Evolutionary conservation across 2,888 invertebrate species (phyloP), one percentile per base, ranked within the genome.

Genomic region (Athalia circularis): DNA sequence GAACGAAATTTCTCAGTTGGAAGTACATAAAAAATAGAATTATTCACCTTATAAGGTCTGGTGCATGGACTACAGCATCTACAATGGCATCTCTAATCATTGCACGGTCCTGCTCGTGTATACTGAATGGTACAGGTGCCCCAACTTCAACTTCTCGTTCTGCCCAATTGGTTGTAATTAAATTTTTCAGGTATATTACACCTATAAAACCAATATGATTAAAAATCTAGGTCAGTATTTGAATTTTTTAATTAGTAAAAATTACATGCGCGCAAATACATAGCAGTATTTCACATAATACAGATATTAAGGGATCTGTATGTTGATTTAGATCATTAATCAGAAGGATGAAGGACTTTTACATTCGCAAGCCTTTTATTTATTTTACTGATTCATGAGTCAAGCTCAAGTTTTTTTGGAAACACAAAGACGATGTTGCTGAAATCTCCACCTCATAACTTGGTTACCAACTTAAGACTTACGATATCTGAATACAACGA

Each of bases 51-150:
- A 99, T 95, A 79, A 98, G 92, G 81, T 98, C 97, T 6, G 98
- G 98, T 61, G 98, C 95, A 90, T 96, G 96, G 4, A 98, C 96
- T 77, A 98, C 95, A 65, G 99, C 98, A 90, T 99, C 98, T n/a
- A 99, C 96, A 85, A 99, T 96, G 79, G 96, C 94, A 86, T 97
- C 96, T 80, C 99, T 93, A 84, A 99, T 96, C 93, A 98, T 94
- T 9, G 95, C 95, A 84, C 98, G 94, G 91, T 99, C 99, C 89
- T 99, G 98, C 91, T 99, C 99, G 86, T 99, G 98, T 85, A 99
- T 95, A 83, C 94, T 95, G 91, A 97, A 99, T 29, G 95, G 95
- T 79, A 94, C 91, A 4, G 95, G 94, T 82, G 94, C 94, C 8
- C 95, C 95, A 67, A 93, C 93, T 83, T 95, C 95, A 0, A 92